Base-by-base conservation (phyloP, 2,113 vertebrate species). In the Cyprinodon brontotheroides region DNA sequence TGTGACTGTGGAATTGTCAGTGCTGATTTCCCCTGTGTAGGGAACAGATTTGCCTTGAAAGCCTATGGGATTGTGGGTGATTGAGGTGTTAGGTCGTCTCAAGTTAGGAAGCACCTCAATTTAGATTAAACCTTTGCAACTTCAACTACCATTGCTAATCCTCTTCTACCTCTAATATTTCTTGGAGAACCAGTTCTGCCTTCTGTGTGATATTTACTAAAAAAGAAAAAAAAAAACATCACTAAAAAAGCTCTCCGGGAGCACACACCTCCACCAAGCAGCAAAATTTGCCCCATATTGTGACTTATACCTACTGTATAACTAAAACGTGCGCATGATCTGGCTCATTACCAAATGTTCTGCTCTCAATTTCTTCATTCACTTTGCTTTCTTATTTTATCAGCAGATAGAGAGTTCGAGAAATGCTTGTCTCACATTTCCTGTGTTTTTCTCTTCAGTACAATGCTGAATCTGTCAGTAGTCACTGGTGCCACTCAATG, bases 61-160 rank as follows among this genome's bases (percentile, higher is more conserved):
- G 79, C 85, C 79, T 61, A 59, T 62, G 80, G 87, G 87, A 81
- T 74, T 83, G 79, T 67, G 75, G 74, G 80, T 84, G 78, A 80
- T 88, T 2, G 45, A 81, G 81, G 75, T 84, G 81, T 81, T 75
- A 41, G 64, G 37, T 79, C 68, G 72, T 57, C 77, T 77, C 48
- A 77, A 64, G 70, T 75, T 61, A 65, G 61, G 57, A 86, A 67
- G 79, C 57, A 41, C 57, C 22, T 84, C 79, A 70, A 64, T 88
- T 81, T 22, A 79, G 73, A 72, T 50, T 61, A 68, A 80, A 78
- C 29, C 29, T 78, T 53, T 43, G 47, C 64, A 70, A 68, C 69
- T 62, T 50, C 68, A 61, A 68, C 61, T 65, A 66, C 22, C 48
- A 72, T 36, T 66, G 0, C 68, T 81, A 17, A n/a, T 70, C 39